These are phyloP conservation scores for Eristalinus aeneus DNA, from an alignment of 2,888 invertebrate genomes.

Conservation along the genomic window DNA sequence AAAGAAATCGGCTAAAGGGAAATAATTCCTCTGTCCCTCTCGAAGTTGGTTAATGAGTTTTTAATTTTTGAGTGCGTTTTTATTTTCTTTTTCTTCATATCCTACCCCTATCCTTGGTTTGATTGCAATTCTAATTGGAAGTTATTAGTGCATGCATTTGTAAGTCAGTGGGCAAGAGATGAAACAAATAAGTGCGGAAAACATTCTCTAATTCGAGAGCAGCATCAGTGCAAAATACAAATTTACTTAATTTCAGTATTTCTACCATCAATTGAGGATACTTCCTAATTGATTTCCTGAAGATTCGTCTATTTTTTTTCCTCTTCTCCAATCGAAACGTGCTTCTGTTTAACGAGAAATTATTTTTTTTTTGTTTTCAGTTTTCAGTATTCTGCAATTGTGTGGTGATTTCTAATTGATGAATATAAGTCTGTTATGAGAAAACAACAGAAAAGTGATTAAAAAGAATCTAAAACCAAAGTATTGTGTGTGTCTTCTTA, in stretches of 20 bases:
- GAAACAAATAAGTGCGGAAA: conserved; percentile 1
- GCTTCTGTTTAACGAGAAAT: neutral
- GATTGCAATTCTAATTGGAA: conserved; percentile 27
- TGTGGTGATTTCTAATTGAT: neutral
- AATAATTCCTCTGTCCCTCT: neutral
- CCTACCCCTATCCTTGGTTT: conserved; percentile 2
- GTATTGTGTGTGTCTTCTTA: neutral
- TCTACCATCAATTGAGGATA: conserved; percentile 20
- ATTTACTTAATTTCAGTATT: conserved; percentile 10
- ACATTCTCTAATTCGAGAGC: neutral
- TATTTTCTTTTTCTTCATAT: neutral
- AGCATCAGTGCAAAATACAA: conserved; percentile 8
- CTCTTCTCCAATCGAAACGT: neutral
- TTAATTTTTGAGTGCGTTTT: neutral
- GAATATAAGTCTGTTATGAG: neutral
- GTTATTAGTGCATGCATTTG: conserved; percentile 47
- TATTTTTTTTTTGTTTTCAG: neutral
- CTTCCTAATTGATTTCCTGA: conserved; percentile 9
- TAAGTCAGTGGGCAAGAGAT: conserved; percentile 31
- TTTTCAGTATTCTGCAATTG: neutral
- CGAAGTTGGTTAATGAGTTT: neutral
- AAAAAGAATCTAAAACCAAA: neutral
- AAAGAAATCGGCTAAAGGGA: neutral
- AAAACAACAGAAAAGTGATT: neutral
- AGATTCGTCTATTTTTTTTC: neutral